A percentile compares a stretch with the other conserved stretches of the same genome.
These are phyloP conservation scores for Lophotriccus pileatus DNA, from an alignment of 2,797 vertebrate genomes.

Conservation along the genomic window DNA sequence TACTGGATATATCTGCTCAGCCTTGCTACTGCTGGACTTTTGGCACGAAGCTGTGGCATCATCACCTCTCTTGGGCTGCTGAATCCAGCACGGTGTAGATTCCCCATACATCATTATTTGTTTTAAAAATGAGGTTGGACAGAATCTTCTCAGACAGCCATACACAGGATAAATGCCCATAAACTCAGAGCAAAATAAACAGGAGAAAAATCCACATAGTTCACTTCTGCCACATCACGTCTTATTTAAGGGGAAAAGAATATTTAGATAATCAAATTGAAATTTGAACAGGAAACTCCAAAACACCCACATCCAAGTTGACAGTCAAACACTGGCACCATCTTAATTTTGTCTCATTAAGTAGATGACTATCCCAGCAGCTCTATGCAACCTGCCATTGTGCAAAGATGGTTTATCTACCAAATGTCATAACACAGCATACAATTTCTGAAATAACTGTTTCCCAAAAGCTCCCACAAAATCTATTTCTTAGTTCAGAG, in stretches of 20 bases:
- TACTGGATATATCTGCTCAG: neutral
- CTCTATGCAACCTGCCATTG: neutral
- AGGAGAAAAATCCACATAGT: neutral
- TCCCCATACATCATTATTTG: neutral
- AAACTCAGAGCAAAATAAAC: neutral
- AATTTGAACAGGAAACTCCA: neutral
- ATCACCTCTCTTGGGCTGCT: neutral
- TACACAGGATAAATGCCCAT: neutral
- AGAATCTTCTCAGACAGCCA: neutral
- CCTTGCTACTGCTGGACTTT: neutral
- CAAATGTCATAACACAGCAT: neutral
- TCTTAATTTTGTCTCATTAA: neutral
- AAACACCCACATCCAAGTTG: neutral
- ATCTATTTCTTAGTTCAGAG: neutral
- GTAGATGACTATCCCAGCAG: neutral
- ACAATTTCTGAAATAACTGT: accelerated
- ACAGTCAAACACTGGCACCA: neutral
- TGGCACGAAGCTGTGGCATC: neutral
- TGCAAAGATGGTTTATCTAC: neutral
- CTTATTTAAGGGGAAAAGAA: neutral
- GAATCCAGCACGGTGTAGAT: neutral
- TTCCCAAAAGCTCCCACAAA: neutral
- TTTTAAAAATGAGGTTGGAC: neutral
- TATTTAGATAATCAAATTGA: neutral
- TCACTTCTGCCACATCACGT: neutral